Base-by-base conservation (phyloP, 2,888 invertebrate genomes). In the Elysia crispata region DNA sequence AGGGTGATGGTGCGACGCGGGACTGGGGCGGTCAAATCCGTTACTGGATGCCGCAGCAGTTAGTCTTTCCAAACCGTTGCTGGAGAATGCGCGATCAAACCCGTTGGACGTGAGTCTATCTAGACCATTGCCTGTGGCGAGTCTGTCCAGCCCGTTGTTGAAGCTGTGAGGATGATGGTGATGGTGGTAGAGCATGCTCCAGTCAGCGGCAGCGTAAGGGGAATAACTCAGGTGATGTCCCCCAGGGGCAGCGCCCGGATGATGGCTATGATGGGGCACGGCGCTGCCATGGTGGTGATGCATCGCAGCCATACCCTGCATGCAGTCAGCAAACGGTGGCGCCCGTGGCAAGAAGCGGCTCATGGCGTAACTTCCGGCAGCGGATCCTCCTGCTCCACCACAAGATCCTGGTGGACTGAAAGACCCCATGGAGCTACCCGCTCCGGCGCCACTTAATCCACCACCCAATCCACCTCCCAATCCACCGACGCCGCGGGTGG, bases 311-410 rank as follows among this genome's bases (percentile, higher is more conserved):
- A 41, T 41, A 57, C 82, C 76, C 74, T 82, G 82, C 82, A 82
- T 82, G 62, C 82, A 82, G 78, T 82, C 82, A 25, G 78, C 62
- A 76, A 82, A 82, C 1, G 82, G 80, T 28, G 80, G 60, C 60
- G 80, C 31, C 0, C 82, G 49, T 6, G 82, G 82, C 5, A 82
- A 62, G 76, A 80, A 82, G 15, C 82, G 60, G 11, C 82, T 72
- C 80, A 82, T 81, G 8, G 78, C 80, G 76, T 82, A 82, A 41
- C 41, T 41, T 41, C 41, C 41, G 41, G 41, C 41, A 41, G 41
- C 3, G 41, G 41, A 41, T 41, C 41, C 41, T 11, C 41, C 41
- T 6, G 5, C 41, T 6, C 41, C 41, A 69, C 60, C 81, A 31
- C 82, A 82, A 8, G 79, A 79, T 8, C 66, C 76, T 28, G 82